Percentiles rank a stretch among this genome's conserved stretches.
Conservation (phyloP, 2,797 vertebrate species). For the Pyrocephalus nanus region DNA sequence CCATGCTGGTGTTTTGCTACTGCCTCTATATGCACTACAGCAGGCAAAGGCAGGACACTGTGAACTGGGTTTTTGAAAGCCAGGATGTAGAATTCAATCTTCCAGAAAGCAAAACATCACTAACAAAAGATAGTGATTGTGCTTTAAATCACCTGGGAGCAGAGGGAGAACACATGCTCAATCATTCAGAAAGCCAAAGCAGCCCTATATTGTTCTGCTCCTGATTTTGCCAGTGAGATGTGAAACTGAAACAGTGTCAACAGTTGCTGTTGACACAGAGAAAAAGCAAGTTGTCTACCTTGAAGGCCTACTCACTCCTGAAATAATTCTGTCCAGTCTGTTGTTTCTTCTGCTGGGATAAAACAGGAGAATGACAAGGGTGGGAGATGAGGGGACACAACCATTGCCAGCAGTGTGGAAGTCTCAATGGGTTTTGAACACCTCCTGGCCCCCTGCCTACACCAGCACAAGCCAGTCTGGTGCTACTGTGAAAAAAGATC, state of each 20-base stretch:
- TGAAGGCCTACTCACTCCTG: not conserved
- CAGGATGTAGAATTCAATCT: not conserved
- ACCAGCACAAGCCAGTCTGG: not conserved
- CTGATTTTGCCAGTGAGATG: not conserved
- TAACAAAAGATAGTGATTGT: not conserved
- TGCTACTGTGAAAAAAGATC: accelerated
- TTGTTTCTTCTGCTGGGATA: not conserved
- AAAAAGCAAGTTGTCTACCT: not conserved
- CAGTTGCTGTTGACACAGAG: not conserved
- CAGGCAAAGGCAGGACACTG: not conserved
- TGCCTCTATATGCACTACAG: not conserved
- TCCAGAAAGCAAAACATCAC: not conserved
- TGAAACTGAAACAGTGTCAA: not conserved
- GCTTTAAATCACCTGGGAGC: not conserved
- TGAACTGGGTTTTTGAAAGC: constrained; percentile 10
- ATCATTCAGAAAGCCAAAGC: not conserved
- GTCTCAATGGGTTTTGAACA: not conserved
- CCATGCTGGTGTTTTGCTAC: not conserved
- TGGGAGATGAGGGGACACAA: not conserved
- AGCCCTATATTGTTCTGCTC: not conserved
- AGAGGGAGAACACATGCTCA: not conserved
- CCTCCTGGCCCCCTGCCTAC: not conserved
- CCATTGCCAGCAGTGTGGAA: not conserved
- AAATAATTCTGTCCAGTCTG: not conserved
- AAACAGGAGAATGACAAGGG: not conserved